Evolutionary conservation across 2,888 invertebrate genomes (phyloP), one percentile per base, ranked within the genome.

Genomic region (Lepidocyrtoides sp.): DNA sequence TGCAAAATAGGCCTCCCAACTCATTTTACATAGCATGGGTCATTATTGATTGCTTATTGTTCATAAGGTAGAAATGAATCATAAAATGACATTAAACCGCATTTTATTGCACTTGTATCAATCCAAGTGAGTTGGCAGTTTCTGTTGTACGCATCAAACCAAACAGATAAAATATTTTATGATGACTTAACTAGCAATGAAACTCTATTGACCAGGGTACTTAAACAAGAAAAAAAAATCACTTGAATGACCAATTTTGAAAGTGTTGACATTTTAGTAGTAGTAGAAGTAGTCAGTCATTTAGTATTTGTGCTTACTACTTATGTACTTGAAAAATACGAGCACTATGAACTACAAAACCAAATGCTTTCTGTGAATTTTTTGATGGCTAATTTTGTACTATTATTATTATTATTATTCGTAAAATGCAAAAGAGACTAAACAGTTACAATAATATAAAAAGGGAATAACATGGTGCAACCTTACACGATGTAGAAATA

Each of bases 401-500:
- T 14, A 75, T 36, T 36, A n/a, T n/a, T n/a, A n/a, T n/a, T n/a
- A n/a, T n/a, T 36, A 75, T 23, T 12, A 75, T 75, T 75, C 75
- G 44, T 26, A 48, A 23, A 41, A 69, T 69, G 72, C 44, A 75
- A 44, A 75, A 44, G 29, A 63, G 60, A 29, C 60, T 57, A 12
- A 57, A 26, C 12, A 60, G 60, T 60, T 60, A 60, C 23, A 60
- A 8, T 48, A 54, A 23, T 66, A 66, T 66, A 63, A 36, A 36
- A 36, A 63, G 60, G 44, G 41, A 36, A n/a, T n/a, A 17, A 69
- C 36, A 48, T 69, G 69, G 48, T 75, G 48, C 44, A 75, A 75
- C 72, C 26, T 20, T 29, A 75, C 26, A 75, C 48, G 44, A 75
- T 85, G 84, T 17, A 69, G 72, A 23, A 85, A 69, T 36, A 20